Evolutionary conservation across 2,797 vertebrate genomes (phyloP).

Genomic region (Tenualosa ilisha): DNA sequence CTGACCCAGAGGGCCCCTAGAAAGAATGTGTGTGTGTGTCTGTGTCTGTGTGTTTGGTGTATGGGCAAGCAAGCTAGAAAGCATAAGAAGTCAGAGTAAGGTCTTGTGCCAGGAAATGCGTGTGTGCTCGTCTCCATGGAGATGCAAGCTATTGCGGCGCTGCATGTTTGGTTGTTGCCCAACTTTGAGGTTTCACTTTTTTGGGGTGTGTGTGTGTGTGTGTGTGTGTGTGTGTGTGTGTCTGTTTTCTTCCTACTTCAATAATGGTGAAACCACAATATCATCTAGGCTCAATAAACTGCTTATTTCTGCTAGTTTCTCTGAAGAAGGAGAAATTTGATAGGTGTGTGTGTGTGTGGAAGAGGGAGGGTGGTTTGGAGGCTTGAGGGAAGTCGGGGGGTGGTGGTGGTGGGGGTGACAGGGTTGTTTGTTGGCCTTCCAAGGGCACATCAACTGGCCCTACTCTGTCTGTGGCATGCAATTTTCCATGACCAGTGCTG

Average conservation of each 20-base stretch:
- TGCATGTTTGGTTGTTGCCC: background rate
- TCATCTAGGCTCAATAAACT: slow-evolving; percentile 24
- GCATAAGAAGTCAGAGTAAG: slow-evolving; percentile 13
- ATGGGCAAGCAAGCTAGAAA: slow-evolving; percentile 3
- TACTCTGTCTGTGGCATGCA: slow-evolving; percentile 23
- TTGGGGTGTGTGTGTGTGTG: background rate
- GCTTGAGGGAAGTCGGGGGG: background rate
- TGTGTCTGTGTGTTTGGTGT: slow-evolving; percentile 19
- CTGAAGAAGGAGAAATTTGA: background rate
- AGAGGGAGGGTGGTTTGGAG: background rate
- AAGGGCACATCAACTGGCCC: slow-evolving; percentile 38
- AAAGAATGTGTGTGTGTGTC: background rate
- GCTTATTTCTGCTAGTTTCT: slow-evolving; percentile 9
- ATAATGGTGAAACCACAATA: slow-evolving; percentile 13
- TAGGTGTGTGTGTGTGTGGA: background rate
- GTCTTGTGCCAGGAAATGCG: slow-evolving; percentile 43
- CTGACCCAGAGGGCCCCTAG: slow-evolving; percentile 17
- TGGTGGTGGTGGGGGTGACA: no score
- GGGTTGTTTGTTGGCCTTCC: slow-evolving; percentile 30
- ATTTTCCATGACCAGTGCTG: slow-evolving; percentile 18
- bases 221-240: background rate
- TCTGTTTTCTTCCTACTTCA: background rate
- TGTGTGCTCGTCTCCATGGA: slow-evolving; percentile 17
- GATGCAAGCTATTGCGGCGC: slow-evolving; percentile 29
- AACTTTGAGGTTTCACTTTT: slow-evolving; percentile 3